Evolutionary conservation across 2,888 invertebrate genomes (phyloP).

Genomic region (Scrobipalpa costella): DNA sequence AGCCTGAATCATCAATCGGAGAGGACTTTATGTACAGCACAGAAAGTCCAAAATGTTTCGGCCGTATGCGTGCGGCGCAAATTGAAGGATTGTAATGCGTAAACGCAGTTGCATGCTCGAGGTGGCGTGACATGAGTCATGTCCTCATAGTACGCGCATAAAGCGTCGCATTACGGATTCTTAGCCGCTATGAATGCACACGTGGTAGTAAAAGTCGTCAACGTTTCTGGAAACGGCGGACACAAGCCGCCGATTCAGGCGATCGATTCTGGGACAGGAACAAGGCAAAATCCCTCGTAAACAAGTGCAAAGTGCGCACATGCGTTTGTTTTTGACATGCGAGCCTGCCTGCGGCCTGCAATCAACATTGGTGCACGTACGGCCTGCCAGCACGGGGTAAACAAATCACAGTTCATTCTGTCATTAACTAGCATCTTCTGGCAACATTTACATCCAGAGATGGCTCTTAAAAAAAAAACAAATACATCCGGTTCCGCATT

Average conservation of each 20-base stretch:
- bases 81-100: constrained; percentile 17
- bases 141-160: constrained; percentile 12
- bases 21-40: not conserved
- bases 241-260: constrained; percentile 35
- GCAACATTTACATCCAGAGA: too few relatives aligned
- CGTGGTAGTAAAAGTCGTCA: constrained; percentile 39
- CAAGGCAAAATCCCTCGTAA: constrained; percentile 32
- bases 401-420: too few relatives aligned
- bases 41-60: not conserved
- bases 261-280: constrained; percentile 32
- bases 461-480: too few relatives aligned
- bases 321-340: constrained; percentile 25
- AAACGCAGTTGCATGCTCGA: constrained; percentile 28
- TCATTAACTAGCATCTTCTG: too few relatives aligned
- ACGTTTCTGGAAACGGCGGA: constrained; percentile 39
- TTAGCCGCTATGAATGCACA: constrained; percentile 38
- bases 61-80: not conserved
- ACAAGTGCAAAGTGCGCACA: constrained; percentile 32
- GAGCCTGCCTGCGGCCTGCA: not conserved
- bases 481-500: too few relatives aligned
- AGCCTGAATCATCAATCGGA: not conserved
- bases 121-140: constrained; percentile 36
- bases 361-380: not conserved
- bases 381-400: not conserved
- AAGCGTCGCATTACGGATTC: constrained; percentile 41